Conservation (phyloP, 1,140 invertebrate species). For the Drosophila arizonae region DNA sequence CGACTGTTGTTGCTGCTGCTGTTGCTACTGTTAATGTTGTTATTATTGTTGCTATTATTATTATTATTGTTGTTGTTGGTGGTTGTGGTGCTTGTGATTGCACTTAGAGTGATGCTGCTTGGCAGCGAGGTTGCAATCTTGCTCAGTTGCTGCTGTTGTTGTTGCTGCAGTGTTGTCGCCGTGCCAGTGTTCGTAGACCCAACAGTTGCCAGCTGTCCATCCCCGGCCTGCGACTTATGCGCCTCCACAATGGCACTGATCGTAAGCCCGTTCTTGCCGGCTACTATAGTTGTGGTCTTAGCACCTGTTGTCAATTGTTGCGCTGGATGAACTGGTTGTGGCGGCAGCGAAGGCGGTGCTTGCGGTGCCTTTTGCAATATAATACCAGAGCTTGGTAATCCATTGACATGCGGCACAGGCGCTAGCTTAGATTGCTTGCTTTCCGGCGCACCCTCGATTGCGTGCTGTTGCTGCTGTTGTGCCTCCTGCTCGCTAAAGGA, state of each 20-base stretch:
- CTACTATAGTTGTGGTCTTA: constrained; percentile 70
- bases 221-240: constrained; percentile 53
- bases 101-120: constrained; percentile 74
- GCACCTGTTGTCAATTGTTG: constrained; percentile 39
- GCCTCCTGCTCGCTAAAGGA: constrained; percentile 53
- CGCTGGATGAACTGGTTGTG: constrained; percentile 18
- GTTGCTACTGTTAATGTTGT: constrained; percentile 25
- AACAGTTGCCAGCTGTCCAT: constrained; percentile 74
- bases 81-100: constrained; percentile 53
- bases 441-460: constrained; percentile 32
- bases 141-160: constrained; percentile 67
- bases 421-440: constrained; percentile 58
- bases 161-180: constrained; percentile 76
- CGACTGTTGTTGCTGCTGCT: constrained; percentile 57
- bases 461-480: constrained; percentile 49
- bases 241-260: constrained; percentile 78
- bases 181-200: constrained; percentile 87
- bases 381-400: constrained; percentile 45
- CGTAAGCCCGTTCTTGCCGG: constrained; percentile 76
- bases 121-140: constrained; percentile 71
- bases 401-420: constrained; percentile 55
- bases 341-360: constrained; percentile 15
- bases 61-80: constrained; percentile 35
- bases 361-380: constrained; percentile 58
- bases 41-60: constrained; percentile 7